Evolutionary conservation across 2,797 vertebrate species (phyloP), one percentile per base, ranked within the genome.

Genomic region (Cossypha dichroa): DNA sequence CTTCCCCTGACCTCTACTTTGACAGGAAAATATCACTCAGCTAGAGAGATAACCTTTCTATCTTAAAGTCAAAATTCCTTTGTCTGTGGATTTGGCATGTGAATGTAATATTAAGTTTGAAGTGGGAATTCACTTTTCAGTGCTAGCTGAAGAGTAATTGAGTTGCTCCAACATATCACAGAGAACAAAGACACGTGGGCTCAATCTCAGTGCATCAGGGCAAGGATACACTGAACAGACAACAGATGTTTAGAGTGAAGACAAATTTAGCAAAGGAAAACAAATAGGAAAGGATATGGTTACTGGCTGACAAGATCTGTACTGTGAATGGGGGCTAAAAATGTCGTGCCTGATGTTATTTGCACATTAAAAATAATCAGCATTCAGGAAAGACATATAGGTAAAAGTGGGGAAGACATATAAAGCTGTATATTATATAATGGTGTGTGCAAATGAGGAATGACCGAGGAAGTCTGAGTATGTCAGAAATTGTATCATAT

Each of bases 11-110:
- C 68, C 78, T 90, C 54, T 45, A 45, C 48, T 83, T 85, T 78
- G 72, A 46, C 63, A 85, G 62, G 29, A 93, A 90, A 69, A 70
- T 16, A 52, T 49, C 43, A 54, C n/a, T 92, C 77, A 31, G 6
- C 63, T 66, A 28, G 36, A 76, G 77, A 86, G 73, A 93, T 85
- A 93, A 94, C 80, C 70, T 91, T 56, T 25, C 21, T 76, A 87
- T 85, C 81, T 86, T 46, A 45, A 90, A 94, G 74, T 26, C 74
- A 76, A 95, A 87, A 89, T 96, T 95, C 77, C 51, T 85, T 93
- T 92, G 40, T 86, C 54, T 88, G 0, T 78, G 33, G 40, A 63
- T 69, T 82, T 89, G 70, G 48, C 95, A 93, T 1, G 1, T 56
- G 56, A 89, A 80, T 40, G 19, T 23, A 80, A 88, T 91, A 89